Base-by-base conservation (phyloP, 1,140 invertebrate genomes). In the Formica exsecta region DNA sequence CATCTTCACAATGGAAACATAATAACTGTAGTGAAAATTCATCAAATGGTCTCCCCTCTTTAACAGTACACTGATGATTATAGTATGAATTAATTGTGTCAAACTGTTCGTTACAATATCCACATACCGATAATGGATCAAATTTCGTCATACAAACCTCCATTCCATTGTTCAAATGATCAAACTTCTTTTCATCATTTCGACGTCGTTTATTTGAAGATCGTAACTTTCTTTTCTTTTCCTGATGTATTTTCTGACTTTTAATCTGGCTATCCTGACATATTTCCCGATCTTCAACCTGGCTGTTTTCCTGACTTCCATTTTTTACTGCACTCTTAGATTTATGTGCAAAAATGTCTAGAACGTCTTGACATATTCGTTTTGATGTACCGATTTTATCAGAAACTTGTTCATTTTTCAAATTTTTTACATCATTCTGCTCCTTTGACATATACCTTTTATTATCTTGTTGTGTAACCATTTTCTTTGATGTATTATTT, bases 31-130 rank as follows among this genome's bases (percentile, higher is more conserved):
- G 71, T 1, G 89, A 87, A 70, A 77, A 54, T 62, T 90, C 85
- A 38, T 89, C 70, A 32, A 92, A 92, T 2, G 19, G 9, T 38
- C 68, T 86, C 7, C 85, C 76, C 61, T 81, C 8, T 2, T 29
- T 79, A 9, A 91, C 66, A 3, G 64, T 51, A 71, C 94, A 94
- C 0, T 86, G 44, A 66, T 94, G 94, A 7, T 85, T 81, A 2
- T 89, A 54, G 22, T 90, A 93, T 4, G 61, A 62, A 16, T 48
- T 71, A 9, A 85, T 85, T 36, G 64, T 84, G 7, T 61, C 36
- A 22, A 93, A 93, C 5, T 25, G 79, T 13, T 79, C 75, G 9
- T 88, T 79, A 64, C 94, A 94, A 41, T 93, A 94, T 7, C 84
- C 90, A 29, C 94, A 94, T 2, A 77, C 86, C 0, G 92, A 57